These are phyloP conservation scores for Cremastinae sp. DNA, from an alignment of 2,888 invertebrate species.

Conservation along the genomic window DNA sequence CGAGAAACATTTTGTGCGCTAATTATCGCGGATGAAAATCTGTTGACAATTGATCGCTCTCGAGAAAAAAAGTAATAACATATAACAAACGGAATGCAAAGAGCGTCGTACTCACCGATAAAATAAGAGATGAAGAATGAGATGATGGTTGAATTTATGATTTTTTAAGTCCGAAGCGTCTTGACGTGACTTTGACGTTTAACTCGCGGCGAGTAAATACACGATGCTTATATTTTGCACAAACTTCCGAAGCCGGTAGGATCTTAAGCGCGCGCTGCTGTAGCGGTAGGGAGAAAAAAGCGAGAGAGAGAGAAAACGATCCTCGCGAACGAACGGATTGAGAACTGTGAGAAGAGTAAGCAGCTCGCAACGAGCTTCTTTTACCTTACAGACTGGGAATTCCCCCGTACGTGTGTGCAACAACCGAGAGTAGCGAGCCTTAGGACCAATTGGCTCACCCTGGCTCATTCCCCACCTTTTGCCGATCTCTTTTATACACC, in stretches of 20 bases:
- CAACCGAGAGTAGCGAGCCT: constrained; percentile 51
- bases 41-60: no score
- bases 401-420: constrained; percentile 57
- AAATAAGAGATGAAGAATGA: not conserved
- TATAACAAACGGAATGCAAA: no score
- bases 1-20: no score
- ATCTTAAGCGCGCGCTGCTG: constrained; percentile 9
- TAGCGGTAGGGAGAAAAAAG: not conserved
- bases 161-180: not conserved
- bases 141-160: not conserved
- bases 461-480: constrained; percentile 61
- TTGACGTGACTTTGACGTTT: not conserved
- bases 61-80: no score
- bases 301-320: constrained; percentile 33
- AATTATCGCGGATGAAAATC: no score
- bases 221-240: not conserved
- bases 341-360: constrained; percentile 62
- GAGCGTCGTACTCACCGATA: not conserved
- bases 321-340: constrained; percentile 57
- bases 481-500: constrained; percentile 55
- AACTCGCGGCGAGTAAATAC: constrained; percentile 2
- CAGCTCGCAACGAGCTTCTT: constrained; percentile 52
- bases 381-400: constrained; percentile 62
- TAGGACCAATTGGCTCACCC: constrained; percentile 65
- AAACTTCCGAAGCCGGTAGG: constrained; percentile 22